phyloP scores from a whole-genome alignment of 2,113 vertebrate genomes.

The Erpornis zantholeuca region DNA sequence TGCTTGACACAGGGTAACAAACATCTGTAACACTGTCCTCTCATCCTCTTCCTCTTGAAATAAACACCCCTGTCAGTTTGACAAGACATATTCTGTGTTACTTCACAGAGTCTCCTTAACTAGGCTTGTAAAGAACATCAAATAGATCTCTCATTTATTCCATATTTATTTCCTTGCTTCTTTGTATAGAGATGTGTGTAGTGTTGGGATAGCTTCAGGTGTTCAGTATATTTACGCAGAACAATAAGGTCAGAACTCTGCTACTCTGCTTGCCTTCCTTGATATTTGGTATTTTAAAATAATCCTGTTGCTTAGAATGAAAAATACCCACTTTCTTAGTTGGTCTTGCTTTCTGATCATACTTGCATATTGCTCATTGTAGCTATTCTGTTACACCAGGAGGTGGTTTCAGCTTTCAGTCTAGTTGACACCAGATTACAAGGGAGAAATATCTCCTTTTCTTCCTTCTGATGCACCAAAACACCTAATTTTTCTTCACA shows the following conservation, averaged over 20 bases:
- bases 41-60: neutral
- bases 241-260: neutral
- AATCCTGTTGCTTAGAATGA: neutral
- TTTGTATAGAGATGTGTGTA: rapidly evolving
- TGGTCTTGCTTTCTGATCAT: neutral
- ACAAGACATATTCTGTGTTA: neutral
- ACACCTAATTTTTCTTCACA: neutral
- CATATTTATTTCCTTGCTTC: neutral
- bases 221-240: neutral
- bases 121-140: neutral
- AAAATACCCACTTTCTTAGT: neutral
- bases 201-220: neutral
- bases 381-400: neutral
- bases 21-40: neutral
- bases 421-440: rapidly evolving
- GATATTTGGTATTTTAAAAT: neutral
- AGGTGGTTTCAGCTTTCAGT: neutral
- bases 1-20: neutral
- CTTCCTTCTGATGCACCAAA: neutral
- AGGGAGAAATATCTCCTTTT: neutral
- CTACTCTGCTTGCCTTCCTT: neutral
- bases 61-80: neutral
- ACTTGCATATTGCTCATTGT: neutral
- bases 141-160: neutral
- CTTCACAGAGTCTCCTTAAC: neutral